Conservation (phyloP, 23 tunicate species). For the Corella eumyota region DNA sequence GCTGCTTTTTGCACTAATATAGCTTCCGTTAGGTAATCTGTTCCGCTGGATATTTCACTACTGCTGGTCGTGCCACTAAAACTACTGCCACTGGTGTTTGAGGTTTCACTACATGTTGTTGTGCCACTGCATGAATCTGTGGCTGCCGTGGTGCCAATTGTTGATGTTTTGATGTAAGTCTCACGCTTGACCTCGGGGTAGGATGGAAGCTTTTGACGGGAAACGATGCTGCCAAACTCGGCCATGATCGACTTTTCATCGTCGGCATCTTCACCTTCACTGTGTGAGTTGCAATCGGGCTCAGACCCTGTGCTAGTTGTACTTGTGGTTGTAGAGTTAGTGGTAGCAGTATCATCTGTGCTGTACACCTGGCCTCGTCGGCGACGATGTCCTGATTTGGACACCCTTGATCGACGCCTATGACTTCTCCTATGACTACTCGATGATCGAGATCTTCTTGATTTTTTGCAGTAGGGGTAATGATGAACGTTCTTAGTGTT, state of each 20-base stretch:
- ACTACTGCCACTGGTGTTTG: conserved; percentile 65
- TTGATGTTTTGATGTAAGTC: conserved; percentile 16
- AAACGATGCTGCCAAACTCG: conserved; percentile 34
- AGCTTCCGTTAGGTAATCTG: conserved; percentile 27
- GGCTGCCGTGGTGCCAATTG: conserved; percentile 25
- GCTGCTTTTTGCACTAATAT: conserved; percentile 2
- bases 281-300: conserved; percentile 20
- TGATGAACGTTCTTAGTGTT: conserved; percentile 27
- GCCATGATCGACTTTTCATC: conserved; percentile 85
- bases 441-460: conserved; percentile 23
- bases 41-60: conserved; percentile 73
- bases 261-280: conserved; percentile 79
- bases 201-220: conserved; percentile 44
- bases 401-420: conserved; percentile 12
- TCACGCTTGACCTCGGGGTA: conserved; percentile 4
- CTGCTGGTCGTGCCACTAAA: conserved; percentile 68
- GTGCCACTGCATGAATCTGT: conserved; percentile 83
- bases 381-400: conserved; percentile 8
- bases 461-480: conserved; percentile 38
- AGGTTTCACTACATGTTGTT: conserved; percentile 80
- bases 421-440: conserved; percentile 22
- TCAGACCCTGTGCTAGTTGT: conserved; percentile 29
- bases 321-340: conserved; percentile 43
- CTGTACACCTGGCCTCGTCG: conserved; percentile 1
- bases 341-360: conserved; percentile 40